A percentile compares a stretch with the other conserved stretches of the same genome.
These are phyloP conservation scores for Phylloscopus trochiloides DNA, from an alignment of 2,113 vertebrate species.

Conservation along the genomic window DNA sequence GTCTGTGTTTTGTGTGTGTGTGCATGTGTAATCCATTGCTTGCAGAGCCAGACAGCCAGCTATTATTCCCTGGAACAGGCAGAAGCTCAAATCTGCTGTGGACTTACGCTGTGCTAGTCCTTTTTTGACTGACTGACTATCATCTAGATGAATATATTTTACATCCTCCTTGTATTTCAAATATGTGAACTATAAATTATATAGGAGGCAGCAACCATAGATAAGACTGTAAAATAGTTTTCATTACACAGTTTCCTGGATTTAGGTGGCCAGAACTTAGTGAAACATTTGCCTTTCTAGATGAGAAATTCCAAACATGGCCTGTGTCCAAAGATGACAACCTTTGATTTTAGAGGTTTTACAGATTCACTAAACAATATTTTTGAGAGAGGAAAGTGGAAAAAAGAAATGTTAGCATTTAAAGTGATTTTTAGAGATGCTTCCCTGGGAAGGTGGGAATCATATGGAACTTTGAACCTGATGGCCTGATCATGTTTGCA, in stretches of 20 bases:
- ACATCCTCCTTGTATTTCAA: not conserved
- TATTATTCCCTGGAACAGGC: not conserved
- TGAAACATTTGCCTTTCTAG: not conserved
- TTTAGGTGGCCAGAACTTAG: not conserved
- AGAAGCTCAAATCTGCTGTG: constrained; percentile 9
- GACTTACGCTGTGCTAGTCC: not conserved
- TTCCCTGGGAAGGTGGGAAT: not conserved
- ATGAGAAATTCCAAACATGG: not conserved
- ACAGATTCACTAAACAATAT: not conserved
- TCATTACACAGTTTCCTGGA: not conserved
- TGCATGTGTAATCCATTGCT: not conserved
- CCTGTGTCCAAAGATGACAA: not conserved
- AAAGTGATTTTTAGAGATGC: not conserved
- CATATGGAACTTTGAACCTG: not conserved
- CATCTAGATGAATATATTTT: not conserved
- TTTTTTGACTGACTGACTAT: not conserved
- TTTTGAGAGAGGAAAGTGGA: not conserved
- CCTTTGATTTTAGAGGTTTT: not conserved
- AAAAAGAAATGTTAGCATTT: not conserved
- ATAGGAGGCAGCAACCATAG: not conserved
- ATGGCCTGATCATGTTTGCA: not conserved
- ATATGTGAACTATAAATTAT: not conserved
- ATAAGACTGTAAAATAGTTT: not conserved
- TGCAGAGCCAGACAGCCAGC: not conserved
- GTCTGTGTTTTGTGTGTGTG: not conserved